Evolutionary conservation across 2,113 vertebrate genomes (phyloP), one percentile per base, ranked within the genome.

Genomic region (Cheilinus undulatus): DNA sequence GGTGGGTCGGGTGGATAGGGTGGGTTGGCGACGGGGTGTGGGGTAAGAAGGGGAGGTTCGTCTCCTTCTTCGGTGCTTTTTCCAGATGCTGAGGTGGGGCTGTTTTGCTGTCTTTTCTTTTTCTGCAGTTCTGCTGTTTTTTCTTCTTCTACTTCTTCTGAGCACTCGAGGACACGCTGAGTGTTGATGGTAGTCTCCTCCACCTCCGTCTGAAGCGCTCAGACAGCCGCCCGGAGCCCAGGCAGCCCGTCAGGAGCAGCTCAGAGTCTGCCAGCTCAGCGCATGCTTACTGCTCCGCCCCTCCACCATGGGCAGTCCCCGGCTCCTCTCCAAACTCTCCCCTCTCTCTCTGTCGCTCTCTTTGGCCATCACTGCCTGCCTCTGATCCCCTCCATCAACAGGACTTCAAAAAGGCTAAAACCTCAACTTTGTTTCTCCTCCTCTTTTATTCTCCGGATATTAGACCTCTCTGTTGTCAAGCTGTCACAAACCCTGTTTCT

Each of bases 251-350:
- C 91, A 91, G 88, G 88, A 92, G 88, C 87, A 91, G 90, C 91
- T 85, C 89, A 76, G 83, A 82, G 80, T 91, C 89, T 93, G 93
- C 93, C 93, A 94, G 91, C 93, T 94, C 93, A 94, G 92, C 92
- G 92, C 93, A 91, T 91, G 92, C 91, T 87, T 90, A 79, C 90
- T 82, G 93, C 93, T 92, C 93, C 92, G 91, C 93, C 93, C 87
- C 23, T 88, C 80, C 82, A 73, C 80, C 89, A 68, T 77, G 85
- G 91, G 89, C 89, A 85, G 91, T 83, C 88, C 88, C 77, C 84
- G 80, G 82, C 86, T 83, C 43, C 56, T 68, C 67, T 87, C 88
- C 89, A 82, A 80, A 50, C 83, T 73, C 83, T 52, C 57, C 8
- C 38, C 24, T 19, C 65, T 45, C 45, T 13, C 32, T 11, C 60